Evolutionary conservation across 1,140 invertebrate species (phyloP), one percentile per base, ranked within the genome.

Genomic region (Atta texana): DNA sequence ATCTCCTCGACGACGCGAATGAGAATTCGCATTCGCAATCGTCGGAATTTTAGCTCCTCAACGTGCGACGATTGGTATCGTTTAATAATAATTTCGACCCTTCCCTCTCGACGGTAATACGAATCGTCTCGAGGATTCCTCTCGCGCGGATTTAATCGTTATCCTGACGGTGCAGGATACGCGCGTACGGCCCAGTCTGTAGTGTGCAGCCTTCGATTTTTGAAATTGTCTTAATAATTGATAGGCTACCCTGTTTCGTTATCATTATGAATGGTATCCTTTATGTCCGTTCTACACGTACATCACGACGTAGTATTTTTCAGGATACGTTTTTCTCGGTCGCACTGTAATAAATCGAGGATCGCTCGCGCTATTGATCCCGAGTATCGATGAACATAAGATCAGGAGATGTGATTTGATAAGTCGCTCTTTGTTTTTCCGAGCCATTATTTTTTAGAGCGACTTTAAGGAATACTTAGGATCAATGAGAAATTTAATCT

Each of bases 191-290:
- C 88, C 69, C 85, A 74, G 57, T 90, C 59, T 66, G 69, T 69
- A 82, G 28, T 61, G 86, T 86, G 89, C 89, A 91, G 89, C 89
- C 89, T 90, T 90, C 71, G 78, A 69, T 44, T 82, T 87, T 88
- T 89, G 82, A 87, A 92, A 92, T 92, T 88, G 86, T 91, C 89
- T 93, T 92, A 93, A 92, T 94, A 95, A 95, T 95, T 95, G 94
- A 95, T 95, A 94, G 92, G 91, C 94, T 94, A 95, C 94, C 94
- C 95, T 95, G 95, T 95, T 94, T 94, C 93, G 94, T 95, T 95
- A 93, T 94, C 92, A 89, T 92, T 93, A 93, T 93, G 90, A 93
- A 92, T 76, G 80, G 63, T 88, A 88, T 93, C 55, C 39, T 14
- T 8, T 49, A 74, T 89, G 91, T 91, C 85, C 88, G 87, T 87